Base-by-base conservation (phyloP, 2,797 vertebrate species). In the Rhodeus uyekii region DNA sequence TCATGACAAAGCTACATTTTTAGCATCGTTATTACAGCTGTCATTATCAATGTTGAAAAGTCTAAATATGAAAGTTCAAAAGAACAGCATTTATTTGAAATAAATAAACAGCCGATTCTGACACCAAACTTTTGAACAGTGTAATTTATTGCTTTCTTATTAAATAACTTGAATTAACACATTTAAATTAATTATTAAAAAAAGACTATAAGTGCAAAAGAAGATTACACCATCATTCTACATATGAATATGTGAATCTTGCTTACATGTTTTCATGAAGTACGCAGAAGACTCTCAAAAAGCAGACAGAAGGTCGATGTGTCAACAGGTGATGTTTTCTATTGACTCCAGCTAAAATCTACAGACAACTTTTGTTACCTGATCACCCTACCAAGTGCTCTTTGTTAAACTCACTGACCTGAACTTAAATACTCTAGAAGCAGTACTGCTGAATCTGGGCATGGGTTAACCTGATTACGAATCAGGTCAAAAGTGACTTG, bases 391-490 rank as follows among this genome's bases (percentile, higher is more conserved):
- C 36, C 79, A 67, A 36, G 60, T 74, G 32, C 87, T 58, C 64
- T 83, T 63, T 76, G 34, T 71, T 83, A 82, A 85, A 4, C 53
- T 78, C 79, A 69, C 81, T 73, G 4, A 83, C 83, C 44, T 76
- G 76, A 83, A 80, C 69, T 63, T 85, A 79, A 86, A 65, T 34
- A 84, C 71, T 73, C 27, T 44, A 34, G 53, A 81, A 76, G 39
- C 55, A 61, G 58, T 61, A 34, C 32, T 38, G 8, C 68, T 64
- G 71, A 71, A 76, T 44, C 34, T 85, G 88, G 63, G 71, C 91
- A 92, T 87, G 88, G 91, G 89, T 91, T 85, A 86, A 55, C 61
- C 38, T 73, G 75, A 86, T 92, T 92, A 82, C 48, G 80, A 64
- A 92, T 88, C 46, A 75, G 73, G 48, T 29, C 8, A 3, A 44